These are phyloP conservation scores for Nannospalax galili DNA, from an alignment of 2,113 vertebrate species.

Conservation along the genomic window DNA sequence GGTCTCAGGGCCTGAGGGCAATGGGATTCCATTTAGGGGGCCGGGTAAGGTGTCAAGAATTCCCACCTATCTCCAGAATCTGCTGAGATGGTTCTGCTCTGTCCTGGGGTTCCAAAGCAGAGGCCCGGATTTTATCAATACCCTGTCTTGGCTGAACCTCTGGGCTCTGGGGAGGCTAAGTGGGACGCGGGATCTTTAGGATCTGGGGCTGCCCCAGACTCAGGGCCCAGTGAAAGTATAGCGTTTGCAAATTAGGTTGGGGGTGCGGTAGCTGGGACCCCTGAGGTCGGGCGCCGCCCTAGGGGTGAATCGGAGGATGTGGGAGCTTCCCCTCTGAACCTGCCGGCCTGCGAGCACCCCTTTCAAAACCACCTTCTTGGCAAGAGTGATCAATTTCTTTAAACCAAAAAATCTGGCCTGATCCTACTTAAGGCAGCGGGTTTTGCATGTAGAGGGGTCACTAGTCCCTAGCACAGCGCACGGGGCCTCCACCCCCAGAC, in stretches of 20 bases:
- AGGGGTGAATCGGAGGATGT: constrained; percentile 69
- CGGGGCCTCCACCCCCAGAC: not conserved
- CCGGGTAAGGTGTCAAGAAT: constrained; percentile 38
- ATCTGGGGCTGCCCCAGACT: not conserved
- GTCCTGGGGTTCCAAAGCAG: not conserved
- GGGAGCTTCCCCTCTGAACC: not conserved
- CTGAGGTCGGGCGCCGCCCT: constrained; percentile 75
- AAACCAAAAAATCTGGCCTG: constrained; percentile 49
- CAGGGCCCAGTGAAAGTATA: not conserved
- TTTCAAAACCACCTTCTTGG: constrained; percentile 37
- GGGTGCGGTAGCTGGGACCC: not conserved
- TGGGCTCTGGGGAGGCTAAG: not conserved
- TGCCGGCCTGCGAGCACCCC: not conserved
- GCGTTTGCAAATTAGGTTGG: not conserved
- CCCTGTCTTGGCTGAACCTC: not conserved
- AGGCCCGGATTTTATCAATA: constrained; percentile 17
- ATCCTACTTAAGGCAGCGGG: not conserved
- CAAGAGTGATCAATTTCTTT: constrained; percentile 56
- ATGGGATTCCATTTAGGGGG: constrained; percentile 42
- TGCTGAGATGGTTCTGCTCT: constrained; percentile 36
- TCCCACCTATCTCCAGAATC: not conserved
- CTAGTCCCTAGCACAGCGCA: not conserved
- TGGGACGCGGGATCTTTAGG: not conserved
- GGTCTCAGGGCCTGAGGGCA: not conserved
- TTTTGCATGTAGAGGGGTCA: constrained; percentile 14